Evolutionary conservation across 2,888 invertebrate genomes (phyloP).

Genomic region (Alviniconcha strummeri): DNA sequence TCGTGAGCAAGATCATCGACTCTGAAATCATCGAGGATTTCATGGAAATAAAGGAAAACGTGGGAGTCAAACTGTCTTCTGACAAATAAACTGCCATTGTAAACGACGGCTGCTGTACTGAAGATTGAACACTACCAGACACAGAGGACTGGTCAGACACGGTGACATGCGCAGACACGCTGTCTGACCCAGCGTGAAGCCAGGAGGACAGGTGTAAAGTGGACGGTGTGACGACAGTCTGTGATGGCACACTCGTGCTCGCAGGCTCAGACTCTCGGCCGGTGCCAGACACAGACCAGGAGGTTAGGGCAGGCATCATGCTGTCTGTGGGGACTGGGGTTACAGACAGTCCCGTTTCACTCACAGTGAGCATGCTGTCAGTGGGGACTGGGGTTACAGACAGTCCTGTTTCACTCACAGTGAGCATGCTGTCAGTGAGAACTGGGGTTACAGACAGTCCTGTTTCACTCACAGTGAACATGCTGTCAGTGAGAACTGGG

Average conservation of each 20-base stretch:
- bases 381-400: not conserved
- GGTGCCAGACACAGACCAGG: too few relatives aligned
- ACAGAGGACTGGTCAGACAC: not conserved
- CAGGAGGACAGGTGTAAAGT: too few relatives aligned
- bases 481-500: not conserved
- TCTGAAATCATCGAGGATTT: too few relatives aligned
- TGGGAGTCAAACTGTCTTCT: not conserved
- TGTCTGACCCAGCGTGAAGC: not conserved
- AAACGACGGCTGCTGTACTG: too few relatives aligned
- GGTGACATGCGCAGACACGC: not conserved
- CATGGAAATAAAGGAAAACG: too few relatives aligned
- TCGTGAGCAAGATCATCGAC: not conserved
- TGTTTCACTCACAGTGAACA: not conserved
- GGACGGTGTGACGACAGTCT: not conserved
- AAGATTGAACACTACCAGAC: not conserved
- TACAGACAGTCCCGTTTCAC: not conserved
- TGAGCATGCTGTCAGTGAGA: not conserved
- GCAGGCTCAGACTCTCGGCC: too few relatives aligned
- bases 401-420: not conserved
- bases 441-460: not conserved
- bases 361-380: not conserved
- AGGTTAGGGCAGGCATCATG: not conserved
- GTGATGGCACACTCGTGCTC: not conserved
- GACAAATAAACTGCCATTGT: not conserved
- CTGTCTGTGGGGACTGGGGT: conserved; percentile 1